phyloP scores from a whole-genome alignment of 2,888 invertebrate genomes.

The Tenthredo amoena region DNA sequence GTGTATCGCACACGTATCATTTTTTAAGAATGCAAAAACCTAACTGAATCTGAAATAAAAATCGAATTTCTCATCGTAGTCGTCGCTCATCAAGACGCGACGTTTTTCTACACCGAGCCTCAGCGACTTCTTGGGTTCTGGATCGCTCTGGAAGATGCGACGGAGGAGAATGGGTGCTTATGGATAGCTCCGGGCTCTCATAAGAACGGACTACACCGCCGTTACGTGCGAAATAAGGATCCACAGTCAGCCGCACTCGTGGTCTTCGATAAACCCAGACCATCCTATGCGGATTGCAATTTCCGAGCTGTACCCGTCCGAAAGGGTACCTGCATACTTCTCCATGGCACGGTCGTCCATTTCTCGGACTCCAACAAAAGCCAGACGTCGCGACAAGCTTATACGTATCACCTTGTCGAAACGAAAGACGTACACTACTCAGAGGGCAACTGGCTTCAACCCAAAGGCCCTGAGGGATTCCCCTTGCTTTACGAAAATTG shows the following conservation, averaged over 20 bases:
- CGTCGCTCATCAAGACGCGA: constrained; percentile 90
- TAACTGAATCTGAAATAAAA: not conserved
- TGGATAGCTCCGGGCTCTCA: constrained; percentile 97
- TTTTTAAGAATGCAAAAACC: not conserved
- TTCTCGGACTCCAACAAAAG: constrained; percentile 94
- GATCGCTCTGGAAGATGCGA: constrained; percentile 97
- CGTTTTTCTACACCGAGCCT: constrained; percentile 93
- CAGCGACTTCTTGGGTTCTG: constrained; percentile 92
- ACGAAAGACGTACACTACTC: constrained; percentile 87
- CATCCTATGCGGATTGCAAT: constrained; percentile 85
- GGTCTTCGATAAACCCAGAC: constrained; percentile 85
- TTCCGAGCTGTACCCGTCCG: constrained; percentile 90
- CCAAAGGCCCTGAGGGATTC: constrained; percentile 84
- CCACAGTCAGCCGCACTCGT: constrained; percentile 81
- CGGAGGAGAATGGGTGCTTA: constrained; percentile 96
- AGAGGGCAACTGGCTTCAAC: constrained; percentile 92
- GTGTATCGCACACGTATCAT: not conserved
- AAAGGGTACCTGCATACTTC: constrained; percentile 93
- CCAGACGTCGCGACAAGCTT: constrained; percentile 90
- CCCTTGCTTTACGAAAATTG: constrained; percentile 83
- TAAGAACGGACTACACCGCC: constrained; percentile 88
- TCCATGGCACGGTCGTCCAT: constrained; percentile 97
- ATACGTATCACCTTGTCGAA: constrained; percentile 97
- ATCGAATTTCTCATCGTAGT: constrained; percentile 80
- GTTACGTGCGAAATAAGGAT: constrained; percentile 87